These are phyloP conservation scores for Ceriagrion tenellum DNA, from an alignment of 2,888 invertebrate genomes.

Conservation along the genomic window DNA sequence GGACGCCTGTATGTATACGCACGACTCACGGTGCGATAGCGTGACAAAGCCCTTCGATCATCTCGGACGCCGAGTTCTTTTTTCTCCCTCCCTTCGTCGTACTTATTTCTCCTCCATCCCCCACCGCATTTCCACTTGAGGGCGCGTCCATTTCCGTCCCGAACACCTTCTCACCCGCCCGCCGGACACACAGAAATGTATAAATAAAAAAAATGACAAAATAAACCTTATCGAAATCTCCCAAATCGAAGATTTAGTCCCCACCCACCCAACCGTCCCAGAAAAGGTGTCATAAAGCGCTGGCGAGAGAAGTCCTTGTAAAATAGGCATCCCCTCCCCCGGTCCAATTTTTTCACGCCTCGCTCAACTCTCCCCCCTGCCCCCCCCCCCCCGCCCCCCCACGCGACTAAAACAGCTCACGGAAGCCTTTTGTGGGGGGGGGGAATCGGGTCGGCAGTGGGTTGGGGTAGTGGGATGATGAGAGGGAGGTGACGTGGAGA, in stretches of 20 bases:
- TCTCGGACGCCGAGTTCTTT: conserved; percentile 4
- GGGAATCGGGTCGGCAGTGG: neutral
- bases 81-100: neutral
- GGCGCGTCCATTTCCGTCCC: neutral
- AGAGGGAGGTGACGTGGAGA: neutral
- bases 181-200: conserved; percentile 46
- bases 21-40: conserved; percentile 1
- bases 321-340: neutral
- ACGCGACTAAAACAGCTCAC: neutral
- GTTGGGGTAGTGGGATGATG: no score
- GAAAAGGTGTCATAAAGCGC: conserved; percentile 54
- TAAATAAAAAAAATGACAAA: conserved; percentile 10
- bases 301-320: conserved; percentile 47
- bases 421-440: neutral
- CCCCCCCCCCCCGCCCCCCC: neutral
- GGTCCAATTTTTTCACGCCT: neutral
- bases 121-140: neutral
- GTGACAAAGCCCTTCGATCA: conserved; percentile 55
- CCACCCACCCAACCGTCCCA: neutral
- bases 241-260: conserved; percentile 27
- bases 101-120: neutral
- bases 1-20: neutral
- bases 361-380: neutral
- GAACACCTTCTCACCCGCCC: neutral
- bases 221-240: conserved; percentile 42